phyloP scores from a whole-genome alignment of 2,113 vertebrate species.

The Corythaixoides concolor region DNA sequence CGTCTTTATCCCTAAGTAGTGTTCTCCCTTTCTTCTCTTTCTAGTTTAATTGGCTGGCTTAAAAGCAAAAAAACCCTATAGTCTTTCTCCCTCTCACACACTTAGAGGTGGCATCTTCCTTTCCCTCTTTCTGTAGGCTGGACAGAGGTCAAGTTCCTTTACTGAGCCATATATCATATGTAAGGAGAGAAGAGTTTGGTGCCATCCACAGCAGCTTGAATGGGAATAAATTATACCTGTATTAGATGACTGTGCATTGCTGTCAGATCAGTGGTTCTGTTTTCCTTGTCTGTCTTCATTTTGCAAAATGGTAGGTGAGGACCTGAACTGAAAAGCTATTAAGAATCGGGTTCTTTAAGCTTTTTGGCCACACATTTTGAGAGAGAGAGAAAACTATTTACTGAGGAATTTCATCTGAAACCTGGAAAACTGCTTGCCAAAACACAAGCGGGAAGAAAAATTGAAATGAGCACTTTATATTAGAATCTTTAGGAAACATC shows the following conservation, averaged over 20 bases:
- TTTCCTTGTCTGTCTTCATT: slow-evolving; percentile 23
- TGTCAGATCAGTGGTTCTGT: neutral
- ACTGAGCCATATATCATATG: neutral
- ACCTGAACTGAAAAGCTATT: slow-evolving; percentile 14
- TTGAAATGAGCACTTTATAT: neutral
- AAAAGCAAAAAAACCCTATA: neutral
- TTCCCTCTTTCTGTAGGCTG: neutral
- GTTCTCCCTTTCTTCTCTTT: neutral
- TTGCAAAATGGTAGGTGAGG: neutral
- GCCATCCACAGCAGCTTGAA: neutral
- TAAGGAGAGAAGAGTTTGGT: neutral
- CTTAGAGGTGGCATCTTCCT: neutral
- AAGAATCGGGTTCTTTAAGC: neutral
- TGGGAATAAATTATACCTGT: neutral
- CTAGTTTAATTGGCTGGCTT: neutral
- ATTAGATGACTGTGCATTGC: neutral
- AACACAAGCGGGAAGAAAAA: neutral
- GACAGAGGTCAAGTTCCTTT: neutral
- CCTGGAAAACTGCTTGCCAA: slow-evolving; percentile 1
- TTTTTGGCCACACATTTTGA: neutral
- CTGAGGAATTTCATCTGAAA: slow-evolving; percentile 18
- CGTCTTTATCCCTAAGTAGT: neutral
- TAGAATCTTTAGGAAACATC: neutral
- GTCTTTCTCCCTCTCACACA: neutral
- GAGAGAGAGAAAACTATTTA: neutral